Percentiles rank a stretch among this genome's conserved stretches.
phyloP scores from a whole-genome alignment of 2,888 invertebrate species.

The Apomyelois bistriatella region DNA sequence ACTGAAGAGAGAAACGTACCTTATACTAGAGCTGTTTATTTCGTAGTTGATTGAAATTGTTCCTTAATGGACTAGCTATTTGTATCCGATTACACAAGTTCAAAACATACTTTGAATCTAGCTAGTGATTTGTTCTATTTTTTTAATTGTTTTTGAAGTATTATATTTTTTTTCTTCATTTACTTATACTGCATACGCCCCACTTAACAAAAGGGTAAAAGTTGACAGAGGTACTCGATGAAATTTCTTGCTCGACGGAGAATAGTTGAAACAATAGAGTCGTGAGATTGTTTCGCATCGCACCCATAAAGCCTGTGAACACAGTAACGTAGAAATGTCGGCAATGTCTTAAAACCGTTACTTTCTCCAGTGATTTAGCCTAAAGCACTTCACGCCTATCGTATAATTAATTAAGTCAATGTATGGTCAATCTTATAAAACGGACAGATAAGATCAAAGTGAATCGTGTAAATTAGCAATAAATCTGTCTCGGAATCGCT shows the following conservation, averaged over 20 bases:
- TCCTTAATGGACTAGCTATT: no score
- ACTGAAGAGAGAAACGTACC: neutral
- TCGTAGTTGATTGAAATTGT: no score
- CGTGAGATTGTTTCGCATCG: slow-evolving; percentile 65
- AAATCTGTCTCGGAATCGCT: slow-evolving; percentile 53
- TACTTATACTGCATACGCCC: neutral
- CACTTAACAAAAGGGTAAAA: slow-evolving; percentile 57
- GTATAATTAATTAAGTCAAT: slow-evolving; percentile 15
- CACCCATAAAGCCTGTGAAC: slow-evolving; percentile 40
- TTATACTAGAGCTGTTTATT: neutral
- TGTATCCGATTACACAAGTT: no score
- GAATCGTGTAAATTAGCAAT: slow-evolving; percentile 43
- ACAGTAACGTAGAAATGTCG: slow-evolving; percentile 42
- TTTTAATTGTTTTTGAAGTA: no score
- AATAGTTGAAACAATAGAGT: slow-evolving; percentile 66
- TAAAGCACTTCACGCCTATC: neutral
- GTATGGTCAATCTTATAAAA: neutral
- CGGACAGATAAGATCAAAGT: slow-evolving; percentile 28
- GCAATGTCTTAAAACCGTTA: slow-evolving; percentile 17
- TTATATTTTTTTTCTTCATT: neutral
- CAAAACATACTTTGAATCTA: no score
- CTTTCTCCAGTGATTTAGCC: neutral
- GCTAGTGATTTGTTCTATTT: no score
- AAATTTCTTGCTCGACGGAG: slow-evolving; percentile 58
- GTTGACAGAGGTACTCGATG: slow-evolving; percentile 51